phyloP scores from a whole-genome alignment of 2,797 vertebrate species.

The Enteromius trimaculatus region DNA sequence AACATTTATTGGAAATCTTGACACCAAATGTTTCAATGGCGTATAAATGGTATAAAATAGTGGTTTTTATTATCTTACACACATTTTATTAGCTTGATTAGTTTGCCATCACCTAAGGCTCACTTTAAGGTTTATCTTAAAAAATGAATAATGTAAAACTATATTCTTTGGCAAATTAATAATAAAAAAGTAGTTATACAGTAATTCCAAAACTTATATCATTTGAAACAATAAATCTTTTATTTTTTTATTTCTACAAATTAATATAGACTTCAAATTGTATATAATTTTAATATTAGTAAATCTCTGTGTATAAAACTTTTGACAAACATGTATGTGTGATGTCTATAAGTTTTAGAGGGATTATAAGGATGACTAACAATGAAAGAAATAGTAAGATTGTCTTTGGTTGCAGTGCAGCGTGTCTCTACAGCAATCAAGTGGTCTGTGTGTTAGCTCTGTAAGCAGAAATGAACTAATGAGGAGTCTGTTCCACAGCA shows the following conservation, averaged over 20 bases:
- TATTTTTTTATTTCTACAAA: background rate
- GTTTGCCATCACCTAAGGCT: background rate
- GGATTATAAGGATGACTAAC: background rate
- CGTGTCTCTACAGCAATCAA: conserved; percentile 55
- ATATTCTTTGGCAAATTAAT: background rate
- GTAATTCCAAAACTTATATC: background rate
- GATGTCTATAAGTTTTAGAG: background rate
- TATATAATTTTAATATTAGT: background rate
- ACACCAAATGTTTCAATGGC: background rate
- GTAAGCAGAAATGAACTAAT: conserved; percentile 65
- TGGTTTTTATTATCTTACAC: no score
- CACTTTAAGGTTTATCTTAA: background rate
- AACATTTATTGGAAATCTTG: background rate
- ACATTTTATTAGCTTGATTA: background rate
- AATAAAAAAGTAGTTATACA: background rate
- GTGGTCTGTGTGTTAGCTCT: conserved; percentile 65
- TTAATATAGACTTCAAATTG: background rate
- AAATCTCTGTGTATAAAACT: background rate
- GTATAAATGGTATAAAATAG: background rate
- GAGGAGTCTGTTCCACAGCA: conserved; percentile 55
- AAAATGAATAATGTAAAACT: background rate
- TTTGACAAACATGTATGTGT: background rate
- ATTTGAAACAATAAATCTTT: background rate
- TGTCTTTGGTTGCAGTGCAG: conserved; percentile 30
- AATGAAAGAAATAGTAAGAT: background rate